Evolutionary conservation across 2,113 vertebrate genomes (phyloP).

Genomic region (Mustelus asterias): DNA sequence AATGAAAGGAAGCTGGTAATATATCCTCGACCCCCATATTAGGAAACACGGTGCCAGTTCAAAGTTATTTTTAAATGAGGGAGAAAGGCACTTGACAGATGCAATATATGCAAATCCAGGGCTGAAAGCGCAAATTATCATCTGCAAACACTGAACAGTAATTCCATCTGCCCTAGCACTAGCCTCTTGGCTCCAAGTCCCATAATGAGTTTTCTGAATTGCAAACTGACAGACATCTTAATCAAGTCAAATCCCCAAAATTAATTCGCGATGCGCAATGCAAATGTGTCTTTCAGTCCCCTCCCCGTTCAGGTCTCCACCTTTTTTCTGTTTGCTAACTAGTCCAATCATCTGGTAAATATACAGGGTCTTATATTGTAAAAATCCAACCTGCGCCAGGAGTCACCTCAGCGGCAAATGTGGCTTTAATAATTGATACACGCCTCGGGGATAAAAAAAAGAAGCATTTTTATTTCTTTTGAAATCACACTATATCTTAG

Average conservation of each 20-base stretch:
- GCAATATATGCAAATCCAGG: conserved; percentile 30
- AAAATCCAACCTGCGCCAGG: conserved; percentile 1
- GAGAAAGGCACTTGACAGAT: conserved; percentile 24
- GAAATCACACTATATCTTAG: not conserved
- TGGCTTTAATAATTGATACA: conserved; percentile 31
- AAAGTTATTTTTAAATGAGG: conserved; percentile 29
- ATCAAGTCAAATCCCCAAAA: conserved; percentile 35
- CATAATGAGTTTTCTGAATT: conserved; percentile 33
- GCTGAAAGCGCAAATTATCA: conserved; percentile 30
- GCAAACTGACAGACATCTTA: conserved; percentile 33
- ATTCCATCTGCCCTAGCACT: conserved; percentile 14
- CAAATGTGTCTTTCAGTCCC: conserved; percentile 24
- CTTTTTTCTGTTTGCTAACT: conserved; percentile 22
- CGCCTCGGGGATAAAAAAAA: not conserved
- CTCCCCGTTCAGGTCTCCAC: conserved; percentile 14
- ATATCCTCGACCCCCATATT: conserved; percentile 23
- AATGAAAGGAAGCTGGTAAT: conserved; percentile 4
- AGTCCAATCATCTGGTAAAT: conserved; percentile 15
- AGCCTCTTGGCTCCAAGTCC: conserved; percentile 20
- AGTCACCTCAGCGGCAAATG: not conserved
- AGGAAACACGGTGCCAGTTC: conserved; percentile 15
- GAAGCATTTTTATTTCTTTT: not conserved
- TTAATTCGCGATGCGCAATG: conserved; percentile 29
- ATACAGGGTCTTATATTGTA: not conserved
- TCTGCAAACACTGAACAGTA: conserved; percentile 31